Conservation (phyloP, 2,797 vertebrate species). For the Acanthurus leucopareius region DNA sequence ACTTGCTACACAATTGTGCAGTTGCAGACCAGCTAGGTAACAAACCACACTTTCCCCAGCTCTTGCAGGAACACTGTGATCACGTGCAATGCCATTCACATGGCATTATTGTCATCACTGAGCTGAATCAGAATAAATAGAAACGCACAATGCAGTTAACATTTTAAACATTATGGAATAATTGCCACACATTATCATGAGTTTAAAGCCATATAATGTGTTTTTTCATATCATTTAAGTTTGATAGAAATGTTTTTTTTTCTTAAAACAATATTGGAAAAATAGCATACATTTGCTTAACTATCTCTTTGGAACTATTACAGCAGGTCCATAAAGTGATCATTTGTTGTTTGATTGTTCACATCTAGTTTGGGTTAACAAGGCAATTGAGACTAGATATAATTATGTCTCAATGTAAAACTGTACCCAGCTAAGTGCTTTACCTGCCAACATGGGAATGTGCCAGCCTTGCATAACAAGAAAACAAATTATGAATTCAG, state of each 20-base stretch:
- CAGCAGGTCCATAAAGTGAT: conserved; percentile 21
- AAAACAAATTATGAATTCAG: conserved; percentile 34
- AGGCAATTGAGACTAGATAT: conserved; percentile 5
- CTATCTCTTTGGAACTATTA: conserved; percentile 28
- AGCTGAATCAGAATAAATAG: conserved; percentile 26
- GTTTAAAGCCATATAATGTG: conserved; percentile 31
- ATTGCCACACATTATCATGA: conserved; percentile 29
- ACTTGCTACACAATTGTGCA: conserved; percentile 18
- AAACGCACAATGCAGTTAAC: conserved; percentile 14
- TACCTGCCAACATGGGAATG: conserved; percentile 25
- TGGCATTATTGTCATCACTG: conserved; percentile 10
- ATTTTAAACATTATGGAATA: conserved; percentile 24
- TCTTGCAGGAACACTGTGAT: conserved; percentile 29
- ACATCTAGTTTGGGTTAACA: conserved; percentile 5
- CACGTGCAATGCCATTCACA: conserved; percentile 29
- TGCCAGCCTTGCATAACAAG: conserved; percentile 22
- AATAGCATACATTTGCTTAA: conserved; percentile 15
- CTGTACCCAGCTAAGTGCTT: conserved; percentile 24
- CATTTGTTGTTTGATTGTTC: conserved; percentile 23
- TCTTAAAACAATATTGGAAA: neutral
- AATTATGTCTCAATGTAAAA: conserved; percentile 10
- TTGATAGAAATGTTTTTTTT: conserved; percentile 4
- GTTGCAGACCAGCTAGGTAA: conserved; percentile 21
- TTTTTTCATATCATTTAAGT: conserved; percentile 26
- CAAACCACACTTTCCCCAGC: conserved; percentile 36